Conservation (phyloP, 2,113 vertebrate species). For the Porphyrio hochstetteri region DNA sequence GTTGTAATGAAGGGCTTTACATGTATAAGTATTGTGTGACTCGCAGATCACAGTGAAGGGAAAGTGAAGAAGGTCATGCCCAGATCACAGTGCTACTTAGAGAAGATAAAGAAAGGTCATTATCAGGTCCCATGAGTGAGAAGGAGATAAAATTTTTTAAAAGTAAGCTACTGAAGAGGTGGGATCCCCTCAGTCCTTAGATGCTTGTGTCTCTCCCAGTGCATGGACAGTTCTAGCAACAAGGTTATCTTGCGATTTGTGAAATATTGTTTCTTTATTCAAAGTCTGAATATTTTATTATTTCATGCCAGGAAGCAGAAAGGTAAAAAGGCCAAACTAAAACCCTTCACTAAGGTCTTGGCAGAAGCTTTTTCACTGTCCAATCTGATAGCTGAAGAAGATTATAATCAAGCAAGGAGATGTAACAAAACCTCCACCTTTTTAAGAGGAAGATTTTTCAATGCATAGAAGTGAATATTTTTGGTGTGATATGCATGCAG, state of each 20-base stretch:
- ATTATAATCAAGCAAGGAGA: background rate
- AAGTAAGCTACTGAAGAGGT: background rate
- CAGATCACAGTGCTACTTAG: background rate
- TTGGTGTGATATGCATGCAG: background rate
- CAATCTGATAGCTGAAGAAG: background rate
- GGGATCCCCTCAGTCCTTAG: background rate
- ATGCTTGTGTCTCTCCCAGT: accelerated
- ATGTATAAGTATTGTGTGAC: background rate
- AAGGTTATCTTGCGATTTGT: background rate
- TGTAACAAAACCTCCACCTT: background rate
- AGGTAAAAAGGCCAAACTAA: background rate
- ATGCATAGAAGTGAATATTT: background rate
- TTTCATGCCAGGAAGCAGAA: background rate
- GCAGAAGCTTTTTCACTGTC: background rate
- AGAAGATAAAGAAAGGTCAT: background rate
- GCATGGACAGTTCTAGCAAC: background rate
- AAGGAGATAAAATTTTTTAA: background rate
- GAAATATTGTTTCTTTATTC: background rate
- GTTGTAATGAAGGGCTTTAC: background rate
- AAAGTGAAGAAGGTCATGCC: background rate
- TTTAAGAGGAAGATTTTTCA: background rate
- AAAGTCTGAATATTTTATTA: background rate
- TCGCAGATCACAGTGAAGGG: background rate
- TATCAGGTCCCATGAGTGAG: accelerated
- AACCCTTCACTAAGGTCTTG: background rate